Base-by-base conservation (phyloP, 2,888 invertebrate species). In the Julus scanicus region DNA sequence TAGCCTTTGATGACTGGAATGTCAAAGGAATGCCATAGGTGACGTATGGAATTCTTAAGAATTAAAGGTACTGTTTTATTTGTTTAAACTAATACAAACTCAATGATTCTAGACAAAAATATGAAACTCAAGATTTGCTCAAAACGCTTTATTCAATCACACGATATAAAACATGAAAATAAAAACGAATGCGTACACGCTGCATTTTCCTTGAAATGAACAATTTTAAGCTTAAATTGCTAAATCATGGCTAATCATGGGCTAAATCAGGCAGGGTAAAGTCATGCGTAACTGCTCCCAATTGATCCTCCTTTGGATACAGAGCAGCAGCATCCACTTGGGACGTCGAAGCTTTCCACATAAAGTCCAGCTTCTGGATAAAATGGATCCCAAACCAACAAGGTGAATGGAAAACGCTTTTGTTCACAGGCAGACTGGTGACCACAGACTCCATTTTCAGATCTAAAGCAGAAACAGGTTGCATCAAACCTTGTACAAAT, bases 361-460 rank as follows among this genome's bases (percentile, higher is more conserved):
- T 84, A 84, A 20, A 88, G 84, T 84, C 88, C 88, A 20, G 85
- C 84, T 40, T 88, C 88, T 2, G 88, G 88, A 29, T 88, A 88
- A 37, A 85, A 88, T 11, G 88, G 88, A 29, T 88, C 88, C 88
- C 88, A 88, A 17, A 88, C 88, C 29, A 88, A 63, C 29, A 88
- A 49, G 17, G 37, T 88, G 88, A 86, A 88, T 86, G 48, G 13
- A 20, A 44, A 48, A 15, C 5, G n/a, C 29, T 88, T 88, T 29
- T 88, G 88, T 44, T 88, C 48, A 17, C 88, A 88, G 8, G 40
- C 6, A 3, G 40, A 15, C 39, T 11, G 29, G 15, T 40, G 17
- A 49, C 49, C 53, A 29, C 88, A 88, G 84, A 37, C n/a, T 86
- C 15, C 53, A 44, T 84, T 84, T 37, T 83, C 84, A 40, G 40